Base-by-base conservation (phyloP, 2,797 vertebrate species). In the Cottoperca gobio region DNA sequence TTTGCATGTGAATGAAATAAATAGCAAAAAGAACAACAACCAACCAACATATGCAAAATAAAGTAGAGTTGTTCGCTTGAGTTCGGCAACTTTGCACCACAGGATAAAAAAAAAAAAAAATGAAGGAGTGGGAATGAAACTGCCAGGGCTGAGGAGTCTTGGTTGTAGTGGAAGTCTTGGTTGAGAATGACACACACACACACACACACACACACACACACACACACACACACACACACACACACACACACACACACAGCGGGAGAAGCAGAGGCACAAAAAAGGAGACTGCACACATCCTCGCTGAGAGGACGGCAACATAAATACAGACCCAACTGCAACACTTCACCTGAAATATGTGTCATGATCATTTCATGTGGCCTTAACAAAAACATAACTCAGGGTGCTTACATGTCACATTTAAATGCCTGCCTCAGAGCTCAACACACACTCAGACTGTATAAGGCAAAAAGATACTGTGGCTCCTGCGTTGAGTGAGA, bases 1-100 rank as follows among this genome's bases (percentile, higher is more conserved):
- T 87, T 86, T 83, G 86, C 73, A 92, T 54, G 83, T 83, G 85
- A 81, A 87, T 91, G 48, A 90, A 93, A 94, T 94, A 93, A 94
- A 93, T 94, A 94, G 76, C 73, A 91, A 82, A 78, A 88, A 72
- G 43, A 86, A 88, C 75, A 88, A 87, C 73, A 90, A 84, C 48
- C 42, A 74, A 75, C 48, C 48, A 86, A 79, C 87, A 78, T 72
- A 84, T 74, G 69, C 45, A 71, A 86, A 85, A 83, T 73, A 85
- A 89, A 79, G 48, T n/a, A 54, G 53, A 73, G 62, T 74, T 83
- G 73, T 59, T 59, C 24, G n/a, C 14, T 81, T 78, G 75, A 79
- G 64, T 83, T 76, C 67, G 59, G 75, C 66, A 84, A 79, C 78
- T 81, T 69, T 79, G 87, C 82, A 88, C 73, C 84, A 77, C 48